Evolutionary conservation across 2,888 invertebrate genomes (phyloP).

Genomic region (Nomada ferruginata): DNA sequence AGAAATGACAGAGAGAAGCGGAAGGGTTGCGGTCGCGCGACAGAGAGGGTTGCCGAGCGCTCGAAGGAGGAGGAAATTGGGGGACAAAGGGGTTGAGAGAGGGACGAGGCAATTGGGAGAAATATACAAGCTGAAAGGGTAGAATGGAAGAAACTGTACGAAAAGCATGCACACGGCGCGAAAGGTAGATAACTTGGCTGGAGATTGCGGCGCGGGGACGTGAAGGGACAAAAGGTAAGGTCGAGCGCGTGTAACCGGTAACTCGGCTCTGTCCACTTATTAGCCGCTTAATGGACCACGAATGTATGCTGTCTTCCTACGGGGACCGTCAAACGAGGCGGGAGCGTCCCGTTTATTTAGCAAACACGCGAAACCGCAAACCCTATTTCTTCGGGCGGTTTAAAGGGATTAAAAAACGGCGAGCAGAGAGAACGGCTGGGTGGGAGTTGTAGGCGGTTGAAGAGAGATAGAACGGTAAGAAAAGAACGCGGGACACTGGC

Average conservation of each 20-base stretch:
- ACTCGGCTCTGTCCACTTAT: slow-evolving; percentile 75
- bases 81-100: not conserved
- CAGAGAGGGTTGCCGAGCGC: not conserved
- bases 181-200: not conserved
- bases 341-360: slow-evolving; percentile 73
- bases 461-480: not conserved
- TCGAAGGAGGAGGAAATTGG: not conserved
- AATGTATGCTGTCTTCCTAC: slow-evolving; percentile 64
- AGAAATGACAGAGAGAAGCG: slow-evolving; percentile 10
- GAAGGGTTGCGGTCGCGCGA: not conserved
- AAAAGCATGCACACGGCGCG: not conserved
- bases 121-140: slow-evolving; percentile 1
- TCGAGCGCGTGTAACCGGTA: slow-evolving; percentile 69
- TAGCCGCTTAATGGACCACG: slow-evolving; percentile 74
- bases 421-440: not conserved
- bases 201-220: not conserved
- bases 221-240: slow-evolving; percentile 10
- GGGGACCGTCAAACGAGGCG: slow-evolving; percentile 72
- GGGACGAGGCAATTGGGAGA: not conserved
- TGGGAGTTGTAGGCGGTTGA: too few relatives aligned
- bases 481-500: not conserved
- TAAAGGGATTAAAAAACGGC: slow-evolving; percentile 66
- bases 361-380: slow-evolving; percentile 74
- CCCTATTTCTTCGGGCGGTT: slow-evolving; percentile 69
- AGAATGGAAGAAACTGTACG: slow-evolving; percentile 43